A percentile compares a stretch with the other conserved stretches of the same genome.
Evolutionary conservation across 2,888 invertebrate species (phyloP).

Genomic region (Erebia epiphron): DNA sequence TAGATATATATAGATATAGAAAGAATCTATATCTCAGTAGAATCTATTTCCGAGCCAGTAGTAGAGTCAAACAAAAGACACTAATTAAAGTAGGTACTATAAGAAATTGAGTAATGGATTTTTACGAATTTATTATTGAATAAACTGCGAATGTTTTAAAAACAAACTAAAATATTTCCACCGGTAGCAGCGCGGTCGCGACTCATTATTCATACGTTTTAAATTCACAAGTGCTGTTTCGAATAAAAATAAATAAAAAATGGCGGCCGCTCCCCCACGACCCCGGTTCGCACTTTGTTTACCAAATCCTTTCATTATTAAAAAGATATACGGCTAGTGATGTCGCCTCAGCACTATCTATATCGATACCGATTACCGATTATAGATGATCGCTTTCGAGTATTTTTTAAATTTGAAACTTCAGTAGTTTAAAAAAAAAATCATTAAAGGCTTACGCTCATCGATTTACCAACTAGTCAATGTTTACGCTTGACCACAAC

Average conservation of each 20-base stretch:
- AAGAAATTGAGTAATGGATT: too few relatives aligned
- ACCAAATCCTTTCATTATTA: conserved; percentile 78
- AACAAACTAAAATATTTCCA: background rate
- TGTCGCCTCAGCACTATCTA: conserved; percentile 43
- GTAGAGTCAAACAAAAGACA: too few relatives aligned
- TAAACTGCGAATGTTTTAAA: background rate
- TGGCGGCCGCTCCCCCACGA: conserved; percentile 38
- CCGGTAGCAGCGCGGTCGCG: background rate
- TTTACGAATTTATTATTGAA: too few relatives aligned
- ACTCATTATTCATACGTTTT: conserved; percentile 40
- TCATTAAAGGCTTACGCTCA: too few relatives aligned
- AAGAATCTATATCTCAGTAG: too few relatives aligned
- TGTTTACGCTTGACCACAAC: too few relatives aligned
- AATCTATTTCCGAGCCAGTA: too few relatives aligned
- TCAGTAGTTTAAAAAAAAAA: too few relatives aligned
- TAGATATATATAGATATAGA: too few relatives aligned
- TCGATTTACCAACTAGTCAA: too few relatives aligned
- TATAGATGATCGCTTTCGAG: background rate
- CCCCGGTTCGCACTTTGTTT: conserved; percentile 61
- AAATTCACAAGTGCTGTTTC: conserved; percentile 38
- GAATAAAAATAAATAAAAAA: conserved; percentile 49
- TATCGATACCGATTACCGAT: background rate
- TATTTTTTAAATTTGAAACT: too few relatives aligned
- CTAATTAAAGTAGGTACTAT: too few relatives aligned
- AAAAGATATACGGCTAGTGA: conserved; percentile 70